Base-by-base conservation (phyloP, 2,797 vertebrate genomes). In the Acanthurus leucopareius region DNA sequence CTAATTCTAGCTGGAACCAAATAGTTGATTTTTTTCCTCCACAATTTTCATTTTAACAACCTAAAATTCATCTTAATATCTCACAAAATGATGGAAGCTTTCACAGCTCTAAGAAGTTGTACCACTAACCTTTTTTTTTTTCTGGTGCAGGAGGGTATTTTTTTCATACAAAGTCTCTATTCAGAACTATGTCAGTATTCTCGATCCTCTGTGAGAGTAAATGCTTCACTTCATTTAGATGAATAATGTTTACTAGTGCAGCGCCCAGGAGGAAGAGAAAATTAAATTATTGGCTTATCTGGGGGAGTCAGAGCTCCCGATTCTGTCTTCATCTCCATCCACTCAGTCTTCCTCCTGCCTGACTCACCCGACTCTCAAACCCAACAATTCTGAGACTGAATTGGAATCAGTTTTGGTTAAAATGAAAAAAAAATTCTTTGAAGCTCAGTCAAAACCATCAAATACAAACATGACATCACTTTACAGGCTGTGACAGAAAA, bases 281-380 rank as follows among this genome's bases (percentile, higher is more conserved):
- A 92, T 93, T 82, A 42, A 92, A 93, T 94, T 86, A 94, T 67
- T 69, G 73, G 81, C 79, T 92, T 92, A 90, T 90, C 89, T 88
- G 69, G 72, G 48, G 88, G 68, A 75, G 61, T 90, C 87, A 83
- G 67, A 63, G 79, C 67, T 87, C 81, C 71, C 75, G 78, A 69
- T 79, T 79, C 61, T 58, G 77, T 83, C 75, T 88, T 71, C 59
- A 75, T 78, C 71, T 78, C 79, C 51, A 44, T 73, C 62, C 61
- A 22, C 70, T 62, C 75, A 28, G 45, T 71, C 80, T 83, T 35
- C 48, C 63, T 65, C 8, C 65, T 5, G 16, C 52, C 56, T 61
- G 40, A 54, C 66, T 83, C 62, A 32, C 53, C 32, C 25, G 10
- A 25, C 53, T 77, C 38, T 82, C 38, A 48, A 28, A 35, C 62